Base-by-base conservation (phyloP, 1,140 invertebrate genomes). In the Drosophila lacertosa region DNA sequence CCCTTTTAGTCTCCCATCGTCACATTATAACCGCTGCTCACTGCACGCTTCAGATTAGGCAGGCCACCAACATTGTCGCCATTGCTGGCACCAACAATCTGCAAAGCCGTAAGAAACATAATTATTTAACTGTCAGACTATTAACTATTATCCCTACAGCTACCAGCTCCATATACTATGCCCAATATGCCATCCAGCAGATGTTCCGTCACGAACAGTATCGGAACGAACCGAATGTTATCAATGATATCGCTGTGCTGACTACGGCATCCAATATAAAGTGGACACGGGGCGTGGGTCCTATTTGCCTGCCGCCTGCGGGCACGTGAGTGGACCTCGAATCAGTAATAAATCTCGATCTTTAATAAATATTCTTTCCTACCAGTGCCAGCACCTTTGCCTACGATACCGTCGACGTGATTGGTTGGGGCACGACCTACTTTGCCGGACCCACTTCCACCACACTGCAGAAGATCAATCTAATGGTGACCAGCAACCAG, bases 241-340 rank as follows among this genome's bases (percentile, higher is more conserved):
- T 63, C 0, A 89, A 90, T 35, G 90, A 91, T 58, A 90, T 91
- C 11, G 89, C 81, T 0, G 24, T 91, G 15, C 13, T 90, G 13
- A 29, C 42, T 18, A 89, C 89, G 1, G 51, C 66, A 1, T n/a
- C 20, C 5, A 53, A 18, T 33, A 90, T 91, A 3, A 59, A 58
- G 7, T 91, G 89, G 84, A 71, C 81, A 6, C 72, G 81, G 0
- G 90, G 90, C 0, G 89, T 91, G 3, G 90, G 88, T 13, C 90
- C 90, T n/a, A 72, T 83, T 20, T 91, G 90, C 44, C 24, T 91
- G 37, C 90, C 90, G 0, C 81, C 90, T 4, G 48, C 16, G 1
- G 63, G 66, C 35, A 74, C 70, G 86, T 91, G n/a, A 82, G 89
- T 77, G 32, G 0, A 32, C 3, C 0, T 0, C n/a, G n/a, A n/a